Base-by-base conservation (phyloP, 2,797 vertebrate species). In the Pagetopsis macropterus region DNA sequence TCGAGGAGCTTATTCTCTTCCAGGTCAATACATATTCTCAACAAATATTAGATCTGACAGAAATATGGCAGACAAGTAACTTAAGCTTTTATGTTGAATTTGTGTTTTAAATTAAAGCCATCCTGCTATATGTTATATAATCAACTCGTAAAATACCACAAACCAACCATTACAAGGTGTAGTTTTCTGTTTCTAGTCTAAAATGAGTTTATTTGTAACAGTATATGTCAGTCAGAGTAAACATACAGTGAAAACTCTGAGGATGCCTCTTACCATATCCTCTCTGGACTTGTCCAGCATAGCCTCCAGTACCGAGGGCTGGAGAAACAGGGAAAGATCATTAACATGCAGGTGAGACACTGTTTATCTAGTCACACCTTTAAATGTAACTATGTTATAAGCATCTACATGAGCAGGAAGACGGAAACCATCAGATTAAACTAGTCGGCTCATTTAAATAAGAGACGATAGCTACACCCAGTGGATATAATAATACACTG, bases 281-380 rank as follows among this genome's bases (percentile, higher is more conserved):
- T 4, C 85, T 89, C 55, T 85, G 89, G 27, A 66, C 72, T 50
- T 82, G 92, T 46, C 90, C 90, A 14, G 70, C 54, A 16, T 87
- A 93, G 63, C 67, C 78, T 83, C 88, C 90, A 10, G 87, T 48
- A 21, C 72, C 3, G 37, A 91, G 83, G 23, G 89, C 91, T 94
- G 75, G 4, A 54, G 64, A 37, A 43, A 21, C 23, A 70, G 27
- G 37, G 51, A 65, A 27, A 52, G 69, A 37, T 9, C 33, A 37
- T 7, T 37, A 37, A 77, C 19, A 27, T 12, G 15, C 4, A 27
- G 7, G 44, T 85, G 41, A 83, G 33, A 73, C 9, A 43, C 4
- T 46, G 11, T 37, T 70, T 1, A 37, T 12, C 14, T 7, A 43
- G 13, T 63, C 40, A 69, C 9, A 49, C 11, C 4, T 52, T 55